Percentiles rank a stretch among this genome's conserved stretches.
Evolutionary conservation across 2,113 vertebrate species (phyloP).

Genomic region (Tetrax tetrax): DNA sequence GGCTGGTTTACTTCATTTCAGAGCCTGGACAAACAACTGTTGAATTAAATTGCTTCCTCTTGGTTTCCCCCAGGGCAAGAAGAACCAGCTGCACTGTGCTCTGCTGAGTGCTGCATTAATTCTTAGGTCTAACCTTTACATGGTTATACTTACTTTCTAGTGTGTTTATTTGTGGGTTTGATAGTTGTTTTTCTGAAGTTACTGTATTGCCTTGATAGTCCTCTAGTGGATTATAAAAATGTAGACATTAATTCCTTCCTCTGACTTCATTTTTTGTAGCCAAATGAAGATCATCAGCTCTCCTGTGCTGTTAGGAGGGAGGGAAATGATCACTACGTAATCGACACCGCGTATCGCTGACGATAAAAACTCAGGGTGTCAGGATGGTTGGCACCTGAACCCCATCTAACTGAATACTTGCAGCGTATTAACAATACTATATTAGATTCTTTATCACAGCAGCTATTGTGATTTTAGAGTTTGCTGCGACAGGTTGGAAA

Average conservation of each 20-base stretch:
- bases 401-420: constrained; percentile 5
- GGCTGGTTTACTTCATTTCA: constrained; percentile 52
- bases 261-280: neutral
- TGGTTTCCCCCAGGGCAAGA: constrained; percentile 34
- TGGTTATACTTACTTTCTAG: constrained; percentile 14
- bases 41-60: constrained; percentile 63
- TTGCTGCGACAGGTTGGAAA: neutral
- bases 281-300: neutral
- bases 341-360: neutral
- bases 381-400: neutral
- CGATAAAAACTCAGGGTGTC: neutral
- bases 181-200: constrained; percentile 7
- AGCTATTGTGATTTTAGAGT: neutral
- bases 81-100: neutral
- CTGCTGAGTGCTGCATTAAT: constrained; percentile 7
- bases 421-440: neutral
- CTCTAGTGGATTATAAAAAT: constrained; percentile 23
- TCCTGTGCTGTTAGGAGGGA: neutral
- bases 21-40: constrained; percentile 53
- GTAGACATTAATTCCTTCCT: neutral
- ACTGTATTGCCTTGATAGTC: neutral
- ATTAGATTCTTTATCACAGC: neutral
- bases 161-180: neutral
- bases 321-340: neutral
- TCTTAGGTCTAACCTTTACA: constrained; percentile 16